Evolutionary conservation across 2,113 vertebrate species (phyloP).

Genomic region (Dicaeum eximium): DNA sequence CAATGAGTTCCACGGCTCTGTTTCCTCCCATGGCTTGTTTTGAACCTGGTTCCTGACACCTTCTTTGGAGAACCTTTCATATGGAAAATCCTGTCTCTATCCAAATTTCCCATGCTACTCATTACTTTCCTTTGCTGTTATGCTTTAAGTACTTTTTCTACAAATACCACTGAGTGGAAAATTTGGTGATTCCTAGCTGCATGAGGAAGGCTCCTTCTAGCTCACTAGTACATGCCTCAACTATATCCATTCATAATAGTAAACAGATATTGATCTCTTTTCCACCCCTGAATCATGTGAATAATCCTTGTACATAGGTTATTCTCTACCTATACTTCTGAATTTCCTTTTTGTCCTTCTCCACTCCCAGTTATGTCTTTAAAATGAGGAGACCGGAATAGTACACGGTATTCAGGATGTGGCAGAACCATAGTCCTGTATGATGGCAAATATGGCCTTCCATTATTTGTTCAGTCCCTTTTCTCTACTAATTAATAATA

Average conservation of each 20-base stretch:
- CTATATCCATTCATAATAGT: not conserved
- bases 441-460: not conserved
- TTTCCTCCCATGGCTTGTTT: not conserved
- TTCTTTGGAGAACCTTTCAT: not conserved
- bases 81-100: not conserved
- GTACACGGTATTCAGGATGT: fast-evolving
- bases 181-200: not conserved
- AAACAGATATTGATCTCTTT: not conserved
- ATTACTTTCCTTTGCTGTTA: not conserved
- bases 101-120: not conserved
- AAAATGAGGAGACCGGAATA: not conserved
- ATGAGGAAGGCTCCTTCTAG: not conserved
- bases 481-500: not conserved
- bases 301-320: not conserved
- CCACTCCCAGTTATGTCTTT: not conserved
- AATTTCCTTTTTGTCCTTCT: not conserved
- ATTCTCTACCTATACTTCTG: not conserved
- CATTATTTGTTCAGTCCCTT: not conserved
- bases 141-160: not conserved
- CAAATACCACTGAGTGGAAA: not conserved
- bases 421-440: not conserved
- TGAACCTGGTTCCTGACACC: not conserved
- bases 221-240: not conserved
- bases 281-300: not conserved
- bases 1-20: not conserved